Percentiles rank a stretch among this genome's conserved stretches.
These are phyloP conservation scores for Lapara coniferarum DNA, from an alignment of 2,888 invertebrate species.

Conservation along the genomic window DNA sequence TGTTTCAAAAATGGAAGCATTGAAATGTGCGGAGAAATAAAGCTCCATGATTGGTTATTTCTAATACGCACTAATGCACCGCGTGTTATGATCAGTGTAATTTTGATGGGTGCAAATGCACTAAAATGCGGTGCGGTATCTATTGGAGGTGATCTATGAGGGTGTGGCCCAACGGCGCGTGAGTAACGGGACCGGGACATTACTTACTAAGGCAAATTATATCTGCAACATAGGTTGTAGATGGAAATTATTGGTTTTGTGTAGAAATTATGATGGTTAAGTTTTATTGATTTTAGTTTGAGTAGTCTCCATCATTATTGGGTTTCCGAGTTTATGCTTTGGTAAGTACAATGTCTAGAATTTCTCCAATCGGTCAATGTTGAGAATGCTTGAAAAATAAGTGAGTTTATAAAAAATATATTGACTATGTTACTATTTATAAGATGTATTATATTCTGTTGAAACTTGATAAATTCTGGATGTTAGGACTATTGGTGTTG, in stretches of 20 bases:
- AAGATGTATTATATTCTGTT: neutral
- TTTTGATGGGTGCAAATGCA: neutral
- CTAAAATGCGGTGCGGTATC: neutral
- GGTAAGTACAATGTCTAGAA: too few relatives aligned
- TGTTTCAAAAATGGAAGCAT: neutral
- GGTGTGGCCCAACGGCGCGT: neutral
- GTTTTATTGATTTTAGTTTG: constrained; percentile 1
- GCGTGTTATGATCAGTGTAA: neutral
- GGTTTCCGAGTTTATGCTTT: too few relatives aligned
- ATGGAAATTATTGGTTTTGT: neutral
- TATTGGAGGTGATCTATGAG: neutral
- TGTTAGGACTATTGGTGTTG: neutral
- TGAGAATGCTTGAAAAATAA: neutral
- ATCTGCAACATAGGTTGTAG: neutral
- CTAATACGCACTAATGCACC: neutral
- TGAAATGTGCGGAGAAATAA: neutral
- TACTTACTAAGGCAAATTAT: neutral
- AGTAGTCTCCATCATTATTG: neutral
- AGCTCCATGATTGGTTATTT: neutral
- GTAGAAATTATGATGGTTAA: neutral
- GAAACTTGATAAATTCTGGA: neutral
- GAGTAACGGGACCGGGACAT: neutral
- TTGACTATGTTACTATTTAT: neutral
- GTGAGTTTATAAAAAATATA: neutral
- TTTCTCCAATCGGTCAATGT: too few relatives aligned